Evolutionary conservation across 2,888 invertebrate genomes (phyloP).

Genomic region (Tetragonula carbonaria): DNA sequence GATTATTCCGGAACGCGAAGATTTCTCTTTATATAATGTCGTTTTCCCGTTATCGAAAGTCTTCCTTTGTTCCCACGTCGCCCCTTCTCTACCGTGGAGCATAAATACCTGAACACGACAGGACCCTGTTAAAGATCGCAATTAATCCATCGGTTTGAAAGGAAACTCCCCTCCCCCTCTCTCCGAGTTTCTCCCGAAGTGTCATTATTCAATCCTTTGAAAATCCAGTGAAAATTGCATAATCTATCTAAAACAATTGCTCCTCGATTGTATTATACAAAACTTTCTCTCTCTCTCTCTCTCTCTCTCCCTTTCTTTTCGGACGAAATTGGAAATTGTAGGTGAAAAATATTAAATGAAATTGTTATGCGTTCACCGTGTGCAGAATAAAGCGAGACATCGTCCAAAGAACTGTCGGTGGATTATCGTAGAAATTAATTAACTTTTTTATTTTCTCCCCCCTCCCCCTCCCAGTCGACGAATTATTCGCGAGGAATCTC

Average conservation of each 20-base stretch:
- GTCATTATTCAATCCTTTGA: neutral
- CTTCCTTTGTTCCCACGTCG: neutral
- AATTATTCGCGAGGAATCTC: neutral
- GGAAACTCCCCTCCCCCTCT: neutral
- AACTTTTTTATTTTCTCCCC: neutral
- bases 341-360: neutral
- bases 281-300: no score
- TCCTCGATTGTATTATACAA: no score
- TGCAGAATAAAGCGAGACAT: neutral
- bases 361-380: no score
- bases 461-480: no score
- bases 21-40: neutral
- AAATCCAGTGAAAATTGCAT: neutral
- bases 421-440: neutral
- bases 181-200: neutral
- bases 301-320: no score
- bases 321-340: neutral
- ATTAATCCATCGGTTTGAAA: slow-evolving; percentile 21
- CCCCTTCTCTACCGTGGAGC: no score
- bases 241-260: neutral
- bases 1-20: neutral
- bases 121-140: slow-evolving; percentile 13
- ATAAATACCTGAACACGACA: slow-evolving; percentile 16
- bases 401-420: neutral
- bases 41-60: neutral